phyloP scores from a whole-genome alignment of 2,888 invertebrate species.

The Agrilus mali region DNA sequence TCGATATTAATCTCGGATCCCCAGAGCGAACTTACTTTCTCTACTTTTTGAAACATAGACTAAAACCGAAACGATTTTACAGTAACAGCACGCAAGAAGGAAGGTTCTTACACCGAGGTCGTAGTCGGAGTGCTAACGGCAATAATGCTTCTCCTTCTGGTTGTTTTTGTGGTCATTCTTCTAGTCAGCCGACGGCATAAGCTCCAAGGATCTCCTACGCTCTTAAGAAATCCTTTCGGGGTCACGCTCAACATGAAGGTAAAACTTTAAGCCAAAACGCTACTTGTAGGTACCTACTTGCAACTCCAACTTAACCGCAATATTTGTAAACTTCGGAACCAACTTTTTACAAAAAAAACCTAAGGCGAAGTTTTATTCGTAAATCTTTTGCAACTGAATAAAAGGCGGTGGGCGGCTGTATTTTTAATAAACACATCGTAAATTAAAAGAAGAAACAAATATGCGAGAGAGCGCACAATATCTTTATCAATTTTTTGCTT shows the following conservation, averaged over 20 bases:
- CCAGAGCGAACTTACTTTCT: background rate
- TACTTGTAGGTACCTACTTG: no score
- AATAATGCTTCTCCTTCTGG: slow-evolving; percentile 48
- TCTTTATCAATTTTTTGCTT: no score
- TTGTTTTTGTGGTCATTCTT: slow-evolving; percentile 49
- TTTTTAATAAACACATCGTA: no score
- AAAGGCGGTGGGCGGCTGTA: no score
- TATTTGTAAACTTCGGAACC: no score
- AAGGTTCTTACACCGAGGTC: slow-evolving; percentile 45
- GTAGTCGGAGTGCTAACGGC: slow-evolving; percentile 53
- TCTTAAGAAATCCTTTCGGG: slow-evolving; percentile 47
- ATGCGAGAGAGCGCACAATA: no score
- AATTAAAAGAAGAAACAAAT: no score
- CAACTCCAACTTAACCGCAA: no score
- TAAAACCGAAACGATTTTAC: slow-evolving; percentile 13
- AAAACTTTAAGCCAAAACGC: slow-evolving; percentile 11
- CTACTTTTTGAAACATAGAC: background rate
- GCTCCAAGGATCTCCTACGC: slow-evolving; percentile 46
- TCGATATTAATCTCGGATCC: no score
- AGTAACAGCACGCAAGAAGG: slow-evolving; percentile 45
- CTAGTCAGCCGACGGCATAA: slow-evolving; percentile 47
- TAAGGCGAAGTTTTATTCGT: no score
- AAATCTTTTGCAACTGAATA: no score
- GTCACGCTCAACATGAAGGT: slow-evolving; percentile 59
- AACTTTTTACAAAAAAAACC: no score